Percentiles rank a stretch among this genome's conserved stretches.
These are phyloP conservation scores for Liasis olivaceus DNA, from an alignment of 2,797 vertebrate species.

Conservation along the genomic window DNA sequence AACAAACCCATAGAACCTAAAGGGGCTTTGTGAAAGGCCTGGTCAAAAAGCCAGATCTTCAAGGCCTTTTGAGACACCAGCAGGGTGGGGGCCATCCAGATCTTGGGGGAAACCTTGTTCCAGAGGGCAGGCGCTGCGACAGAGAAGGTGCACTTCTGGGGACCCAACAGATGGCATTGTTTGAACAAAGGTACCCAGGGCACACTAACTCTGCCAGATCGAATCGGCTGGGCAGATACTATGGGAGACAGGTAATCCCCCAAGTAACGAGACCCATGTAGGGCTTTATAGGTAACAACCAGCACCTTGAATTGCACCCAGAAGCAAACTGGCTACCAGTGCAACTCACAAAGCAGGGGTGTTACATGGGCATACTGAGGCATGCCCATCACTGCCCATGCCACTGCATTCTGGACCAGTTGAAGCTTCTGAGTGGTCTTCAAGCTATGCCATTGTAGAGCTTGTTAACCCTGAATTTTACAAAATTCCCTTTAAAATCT, in stretches of 20 bases:
- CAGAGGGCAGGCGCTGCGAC: not conserved
- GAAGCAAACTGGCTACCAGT: not conserved
- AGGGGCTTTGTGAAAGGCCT: not conserved
- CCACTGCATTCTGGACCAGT: not conserved
- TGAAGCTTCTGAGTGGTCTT: not conserved
- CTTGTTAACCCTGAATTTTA: not conserved
- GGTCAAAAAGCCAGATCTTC: not conserved
- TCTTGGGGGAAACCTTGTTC: not conserved
- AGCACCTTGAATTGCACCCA: not conserved
- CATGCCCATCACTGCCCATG: not conserved
- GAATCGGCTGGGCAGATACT: not conserved
- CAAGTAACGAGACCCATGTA: not conserved
- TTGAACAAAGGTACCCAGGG: not conserved
- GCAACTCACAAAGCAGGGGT: not conserved
- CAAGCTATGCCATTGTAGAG: not conserved
- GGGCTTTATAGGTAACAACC: not conserved
- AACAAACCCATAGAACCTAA: not conserved
- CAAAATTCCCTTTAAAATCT: not conserved
- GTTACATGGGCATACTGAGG: not conserved
- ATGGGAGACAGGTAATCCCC: not conserved
- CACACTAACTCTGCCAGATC: not conserved
- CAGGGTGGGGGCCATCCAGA: not conserved
- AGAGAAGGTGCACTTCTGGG: no score
- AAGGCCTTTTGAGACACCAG: not conserved
- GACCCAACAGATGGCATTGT: not conserved